A percentile compares a stretch with the other conserved stretches of the same genome.
Evolutionary conservation across 2,113 vertebrate species (phyloP).

Genomic region (Colaptes auratus): DNA sequence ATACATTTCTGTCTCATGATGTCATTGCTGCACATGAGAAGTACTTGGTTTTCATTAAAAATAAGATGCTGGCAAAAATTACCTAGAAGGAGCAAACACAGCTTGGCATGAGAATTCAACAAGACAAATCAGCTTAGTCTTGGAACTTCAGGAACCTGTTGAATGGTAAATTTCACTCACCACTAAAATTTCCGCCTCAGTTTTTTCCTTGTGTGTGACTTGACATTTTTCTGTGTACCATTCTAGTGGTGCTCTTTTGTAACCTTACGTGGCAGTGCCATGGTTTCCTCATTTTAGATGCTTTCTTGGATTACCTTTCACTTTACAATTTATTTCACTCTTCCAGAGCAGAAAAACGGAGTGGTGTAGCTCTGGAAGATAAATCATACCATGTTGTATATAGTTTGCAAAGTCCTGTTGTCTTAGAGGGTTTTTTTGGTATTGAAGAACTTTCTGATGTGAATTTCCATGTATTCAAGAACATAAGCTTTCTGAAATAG

Average conservation of each 20-base stretch:
- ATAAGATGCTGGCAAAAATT: not conserved
- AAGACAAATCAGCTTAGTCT: not conserved
- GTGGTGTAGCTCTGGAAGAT: not conserved
- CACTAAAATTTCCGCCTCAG: not conserved
- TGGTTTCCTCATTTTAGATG: not conserved
- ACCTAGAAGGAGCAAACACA: not conserved
- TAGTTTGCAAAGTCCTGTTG: not conserved
- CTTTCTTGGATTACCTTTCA: not conserved
- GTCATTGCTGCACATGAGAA: not conserved
- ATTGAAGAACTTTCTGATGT: not conserved
- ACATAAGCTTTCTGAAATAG: not conserved
- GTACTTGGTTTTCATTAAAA: not conserved
- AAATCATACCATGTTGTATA: not conserved
- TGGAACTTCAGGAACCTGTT: not conserved
- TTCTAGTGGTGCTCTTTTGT: not conserved
- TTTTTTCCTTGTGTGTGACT: not conserved
- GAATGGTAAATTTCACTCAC: not conserved
- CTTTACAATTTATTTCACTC: not conserved
- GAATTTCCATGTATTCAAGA: not conserved
- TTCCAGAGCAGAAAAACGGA: not conserved
- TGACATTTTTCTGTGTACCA: not conserved
- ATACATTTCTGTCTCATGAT: not conserved
- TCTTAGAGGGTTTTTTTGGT: not conserved
- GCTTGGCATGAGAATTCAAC: not conserved
- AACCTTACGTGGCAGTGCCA: not conserved